These are phyloP conservation scores for Sus scrofa DNA, from an alignment of 2,113 vertebrate species.

Conservation along the genomic window T2T-Sscrofa CM000828.6:58803001-58803500, in stretches of 20 bases:
- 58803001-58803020: not conserved
- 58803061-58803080: accelerated
- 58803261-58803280: not conserved
- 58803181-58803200: not conserved
- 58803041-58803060: not conserved
- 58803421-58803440: constrained; percentile 78
- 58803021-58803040: not conserved
- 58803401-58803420: constrained; percentile 70
- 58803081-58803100: not conserved
- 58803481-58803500: not conserved
- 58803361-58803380: constrained; percentile 44
- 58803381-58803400: constrained; percentile 54
- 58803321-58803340: not conserved
- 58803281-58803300: not conserved
- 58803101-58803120: not conserved
- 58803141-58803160: not conserved
- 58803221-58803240: not conserved
- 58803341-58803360: not conserved
- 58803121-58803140: not conserved
- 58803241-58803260: not conserved
- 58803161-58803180: not conserved
- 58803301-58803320: not conserved
- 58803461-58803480: constrained; percentile 21
- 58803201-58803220: not conserved
- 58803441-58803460: not conserved